Percentiles rank a stretch among this genome's conserved stretches.
phyloP scores from a whole-genome alignment of 2,113 vertebrate genomes.

The Chinchilla lanigera region DNA sequence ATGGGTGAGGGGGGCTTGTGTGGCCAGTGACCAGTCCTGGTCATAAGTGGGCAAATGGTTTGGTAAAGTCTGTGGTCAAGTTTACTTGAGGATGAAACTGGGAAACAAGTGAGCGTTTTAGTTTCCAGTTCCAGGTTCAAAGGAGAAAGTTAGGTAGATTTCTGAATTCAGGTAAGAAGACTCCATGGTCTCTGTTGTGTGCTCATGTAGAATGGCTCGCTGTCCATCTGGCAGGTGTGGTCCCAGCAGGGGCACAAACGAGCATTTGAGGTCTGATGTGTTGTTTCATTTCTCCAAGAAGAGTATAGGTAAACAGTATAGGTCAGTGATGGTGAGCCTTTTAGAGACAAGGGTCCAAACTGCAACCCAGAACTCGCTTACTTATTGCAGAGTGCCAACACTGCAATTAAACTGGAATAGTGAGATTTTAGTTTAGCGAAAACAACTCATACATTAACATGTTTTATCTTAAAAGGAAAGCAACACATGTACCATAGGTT shows the following conservation, averaged over 20 bases:
- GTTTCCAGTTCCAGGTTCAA: not conserved
- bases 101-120: constrained; percentile 41
- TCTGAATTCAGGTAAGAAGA: constrained; percentile 17
- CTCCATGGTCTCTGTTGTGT: not conserved
- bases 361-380: not conserved
- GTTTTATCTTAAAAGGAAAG: not conserved
- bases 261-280: not conserved
- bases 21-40: not conserved
- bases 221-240: not conserved
- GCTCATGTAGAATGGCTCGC: not conserved
- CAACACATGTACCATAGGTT: not conserved
- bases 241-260: not conserved
- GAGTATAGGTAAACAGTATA: not conserved
- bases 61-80: not conserved
- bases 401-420: not conserved
- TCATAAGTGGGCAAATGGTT: not conserved
- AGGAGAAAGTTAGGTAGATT: not conserved
- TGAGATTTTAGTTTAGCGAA: not conserved
- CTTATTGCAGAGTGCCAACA: not conserved
- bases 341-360: not conserved
- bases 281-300: constrained; percentile 46
- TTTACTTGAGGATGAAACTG: constrained; percentile 15
- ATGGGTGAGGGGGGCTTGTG: not conserved
- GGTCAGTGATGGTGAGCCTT: not conserved
- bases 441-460: not conserved